Evolutionary conservation across 2,797 vertebrate genomes (phyloP).

Genomic region (Centropyge bicolor): DNA sequence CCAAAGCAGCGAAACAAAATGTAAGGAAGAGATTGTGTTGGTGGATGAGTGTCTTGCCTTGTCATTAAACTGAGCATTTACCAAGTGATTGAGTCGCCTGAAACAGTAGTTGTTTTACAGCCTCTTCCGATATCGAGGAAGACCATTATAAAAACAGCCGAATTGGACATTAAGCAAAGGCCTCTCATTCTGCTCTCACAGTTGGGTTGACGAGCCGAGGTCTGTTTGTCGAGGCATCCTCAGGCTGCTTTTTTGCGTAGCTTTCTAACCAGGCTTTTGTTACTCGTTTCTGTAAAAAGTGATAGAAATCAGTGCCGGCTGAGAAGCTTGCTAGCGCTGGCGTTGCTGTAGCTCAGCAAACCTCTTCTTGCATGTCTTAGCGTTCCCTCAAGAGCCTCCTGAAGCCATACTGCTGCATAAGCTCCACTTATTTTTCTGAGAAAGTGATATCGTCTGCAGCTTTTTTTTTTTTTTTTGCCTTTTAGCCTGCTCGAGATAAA

Average conservation of each 20-base stretch:
- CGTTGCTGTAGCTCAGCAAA: conserved; percentile 17
- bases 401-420: not conserved
- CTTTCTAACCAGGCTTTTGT: conserved; percentile 3
- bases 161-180: not conserved
- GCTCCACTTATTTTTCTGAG: conserved; percentile 23
- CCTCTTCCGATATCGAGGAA: not conserved
- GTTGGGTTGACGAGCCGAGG: not conserved
- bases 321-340: not conserved
- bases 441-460: not conserved
- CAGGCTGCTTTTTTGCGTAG: not conserved
- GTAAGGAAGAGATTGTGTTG: not conserved
- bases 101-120: not conserved
- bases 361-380: conserved; percentile 10
- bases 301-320: not conserved
- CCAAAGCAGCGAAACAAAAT: not conserved
- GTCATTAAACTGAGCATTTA: not conserved
- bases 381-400: conserved; percentile 4
- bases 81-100: not conserved
- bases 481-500: conserved; percentile 8
- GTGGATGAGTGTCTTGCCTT: not conserved
- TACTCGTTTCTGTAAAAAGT: conserved; percentile 20
- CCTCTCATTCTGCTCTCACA: not conserved
- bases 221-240: too few species aligned
- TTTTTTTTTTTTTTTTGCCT: not conserved
- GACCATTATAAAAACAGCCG: not conserved